Evolutionary conservation across 2,888 invertebrate species (phyloP).

Genomic region (Leptopilina drosophilae): DNA sequence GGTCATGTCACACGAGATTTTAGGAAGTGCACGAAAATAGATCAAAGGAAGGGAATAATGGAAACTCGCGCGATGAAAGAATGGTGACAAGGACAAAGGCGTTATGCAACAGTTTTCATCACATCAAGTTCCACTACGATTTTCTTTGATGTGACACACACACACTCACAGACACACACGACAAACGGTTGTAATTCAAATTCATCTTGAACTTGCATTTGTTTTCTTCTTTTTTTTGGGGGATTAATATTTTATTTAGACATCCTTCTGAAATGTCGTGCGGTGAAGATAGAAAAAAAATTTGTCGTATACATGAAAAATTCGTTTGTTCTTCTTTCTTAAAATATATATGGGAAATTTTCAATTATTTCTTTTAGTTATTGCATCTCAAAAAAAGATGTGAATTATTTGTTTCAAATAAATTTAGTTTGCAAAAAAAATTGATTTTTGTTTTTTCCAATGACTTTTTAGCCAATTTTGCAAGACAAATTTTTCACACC

Average conservation of each 20-base stretch:
- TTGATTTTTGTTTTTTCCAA: too few relatives aligned
- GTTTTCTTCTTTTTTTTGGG: not conserved
- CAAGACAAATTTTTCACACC: too few relatives aligned
- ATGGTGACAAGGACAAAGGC: constrained; percentile 31
- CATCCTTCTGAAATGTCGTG: not conserved
- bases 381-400: too few relatives aligned
- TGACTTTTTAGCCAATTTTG: too few relatives aligned
- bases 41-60: constrained; percentile 27
- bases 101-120: constrained; percentile 34
- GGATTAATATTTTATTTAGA: not conserved
- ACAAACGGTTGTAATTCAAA: not conserved
- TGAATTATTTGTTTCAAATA: too few relatives aligned
- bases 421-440: too few relatives aligned
- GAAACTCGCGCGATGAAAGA: not conserved
- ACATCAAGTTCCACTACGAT: not conserved
- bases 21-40: constrained; percentile 24
- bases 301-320: too few relatives aligned
- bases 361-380: too few relatives aligned
- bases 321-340: too few relatives aligned
- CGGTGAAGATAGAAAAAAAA: too few relatives aligned
- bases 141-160: constrained; percentile 11
- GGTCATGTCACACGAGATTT: not conserved
- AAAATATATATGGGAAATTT: too few relatives aligned
- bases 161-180: not conserved
- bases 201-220: constrained; percentile 2